Evolutionary conservation across 92 coral and sea anemone species (phyloP).

Genomic region (Parazoanthus swiftii): DNA sequence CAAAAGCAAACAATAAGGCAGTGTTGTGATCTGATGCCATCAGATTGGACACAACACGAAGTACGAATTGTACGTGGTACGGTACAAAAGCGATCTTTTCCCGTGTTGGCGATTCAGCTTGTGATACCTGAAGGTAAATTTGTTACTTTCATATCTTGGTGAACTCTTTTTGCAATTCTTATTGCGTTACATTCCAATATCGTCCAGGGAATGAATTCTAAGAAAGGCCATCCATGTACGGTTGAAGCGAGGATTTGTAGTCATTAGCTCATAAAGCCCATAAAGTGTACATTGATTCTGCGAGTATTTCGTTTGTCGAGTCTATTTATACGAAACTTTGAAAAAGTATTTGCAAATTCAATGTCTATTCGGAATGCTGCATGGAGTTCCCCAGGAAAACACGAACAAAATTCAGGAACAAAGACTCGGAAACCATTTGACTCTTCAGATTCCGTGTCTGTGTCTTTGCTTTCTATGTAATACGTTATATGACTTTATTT

Average conservation of each 20-base stretch:
- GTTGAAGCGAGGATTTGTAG: background rate
- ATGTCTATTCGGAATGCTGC: too few relatives aligned
- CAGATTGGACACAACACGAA: background rate
- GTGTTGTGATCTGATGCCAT: background rate
- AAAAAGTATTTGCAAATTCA: too few relatives aligned
- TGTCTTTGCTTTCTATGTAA: background rate
- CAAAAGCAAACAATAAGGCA: background rate
- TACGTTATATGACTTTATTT: background rate
- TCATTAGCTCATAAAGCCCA: too few relatives aligned
- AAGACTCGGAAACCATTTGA: background rate
- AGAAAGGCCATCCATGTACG: background rate
- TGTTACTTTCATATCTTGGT: background rate
- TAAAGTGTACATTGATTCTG: background rate
- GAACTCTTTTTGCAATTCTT: background rate
- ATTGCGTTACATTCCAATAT: background rate
- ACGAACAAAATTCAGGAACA: background rate
- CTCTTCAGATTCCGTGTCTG: background rate
- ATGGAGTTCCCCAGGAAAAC: background rate
- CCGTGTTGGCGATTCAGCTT: background rate
- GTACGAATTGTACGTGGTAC: background rate
- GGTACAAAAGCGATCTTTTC: background rate
- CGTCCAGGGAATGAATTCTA: background rate
- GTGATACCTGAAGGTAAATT: background rate
- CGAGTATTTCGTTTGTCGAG: background rate
- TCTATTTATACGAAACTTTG: background rate